These are phyloP conservation scores for Heteromormyrus szaboi DNA, from an alignment of 2,797 vertebrate species.

Conservation along the genomic window DNA sequence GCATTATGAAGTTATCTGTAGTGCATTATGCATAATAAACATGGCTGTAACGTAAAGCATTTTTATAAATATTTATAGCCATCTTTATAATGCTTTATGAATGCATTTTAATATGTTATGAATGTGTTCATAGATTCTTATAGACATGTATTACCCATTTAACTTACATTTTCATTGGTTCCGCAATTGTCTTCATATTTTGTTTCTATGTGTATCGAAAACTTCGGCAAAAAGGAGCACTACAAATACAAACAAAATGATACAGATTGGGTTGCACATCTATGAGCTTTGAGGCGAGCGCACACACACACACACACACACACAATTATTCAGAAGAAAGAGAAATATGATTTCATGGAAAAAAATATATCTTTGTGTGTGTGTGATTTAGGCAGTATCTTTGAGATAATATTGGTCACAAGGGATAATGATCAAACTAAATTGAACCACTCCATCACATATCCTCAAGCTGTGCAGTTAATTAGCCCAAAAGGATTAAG, in stretches of 20 bases:
- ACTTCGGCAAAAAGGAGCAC: conserved; percentile 67
- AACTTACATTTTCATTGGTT: conserved; percentile 55
- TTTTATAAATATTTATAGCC: background rate
- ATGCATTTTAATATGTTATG: background rate
- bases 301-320: background rate
- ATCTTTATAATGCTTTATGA: background rate
- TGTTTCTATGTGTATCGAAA: conserved; percentile 67
- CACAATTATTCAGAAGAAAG: background rate
- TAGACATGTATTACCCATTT: background rate
- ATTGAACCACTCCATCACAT: background rate
- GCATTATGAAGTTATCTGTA: background rate
- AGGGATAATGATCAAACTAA: background rate
- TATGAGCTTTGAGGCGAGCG: background rate
- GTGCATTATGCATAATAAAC: background rate
- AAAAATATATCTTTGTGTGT: background rate
- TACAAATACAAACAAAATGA: conserved; percentile 24
- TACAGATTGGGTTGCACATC: background rate
- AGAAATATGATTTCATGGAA: background rate
- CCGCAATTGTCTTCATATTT: conserved; percentile 65
- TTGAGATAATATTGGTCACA: background rate
- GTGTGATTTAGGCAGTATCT: background rate
- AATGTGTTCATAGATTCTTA: background rate
- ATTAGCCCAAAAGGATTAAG: conserved; percentile 4
- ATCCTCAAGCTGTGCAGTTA: conserved; percentile 7
- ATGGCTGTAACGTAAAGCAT: background rate